Conservation (phyloP, 2,888 invertebrate species). For the Rosalia funebris region DNA sequence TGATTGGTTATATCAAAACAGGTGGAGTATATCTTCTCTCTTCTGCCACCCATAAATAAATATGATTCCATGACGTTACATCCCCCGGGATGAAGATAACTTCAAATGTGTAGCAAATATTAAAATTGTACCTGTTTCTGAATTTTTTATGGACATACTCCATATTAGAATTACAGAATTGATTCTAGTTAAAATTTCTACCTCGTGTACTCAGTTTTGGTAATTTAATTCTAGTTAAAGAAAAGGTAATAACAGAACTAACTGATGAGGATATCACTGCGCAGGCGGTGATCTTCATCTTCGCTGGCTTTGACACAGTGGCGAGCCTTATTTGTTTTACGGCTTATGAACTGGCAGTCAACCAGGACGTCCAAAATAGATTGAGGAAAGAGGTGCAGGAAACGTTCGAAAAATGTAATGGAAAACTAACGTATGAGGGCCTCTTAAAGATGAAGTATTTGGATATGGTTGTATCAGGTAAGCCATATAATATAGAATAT, state of each 20-base stretch:
- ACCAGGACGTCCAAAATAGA: slow-evolving; percentile 69
- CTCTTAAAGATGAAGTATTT: slow-evolving; percentile 66
- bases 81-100: no score
- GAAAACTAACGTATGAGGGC: slow-evolving; percentile 62
- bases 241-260: slow-evolving; percentile 31
- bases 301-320: slow-evolving; percentile 67
- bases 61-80: no score
- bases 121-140: no score
- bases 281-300: slow-evolving; percentile 67
- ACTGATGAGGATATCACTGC: slow-evolving; percentile 67
- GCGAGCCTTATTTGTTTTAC: slow-evolving; percentile 66
- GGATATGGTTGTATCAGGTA: slow-evolving; percentile 63
- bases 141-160: no score
- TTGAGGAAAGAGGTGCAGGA: slow-evolving; percentile 68
- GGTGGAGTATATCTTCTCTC: no score
- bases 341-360: slow-evolving; percentile 68
- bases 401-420: slow-evolving; percentile 52
- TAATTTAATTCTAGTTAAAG: slow-evolving; percentile 27
- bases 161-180: no score
- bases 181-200: no score
- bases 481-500: no score
- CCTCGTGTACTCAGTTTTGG: no score
- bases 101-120: no score
- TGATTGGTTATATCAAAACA: no score
- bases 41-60: no score